Evolutionary conservation across 2,113 vertebrate species (phyloP).

Genomic region (Pygoscelis adeliae): DNA sequence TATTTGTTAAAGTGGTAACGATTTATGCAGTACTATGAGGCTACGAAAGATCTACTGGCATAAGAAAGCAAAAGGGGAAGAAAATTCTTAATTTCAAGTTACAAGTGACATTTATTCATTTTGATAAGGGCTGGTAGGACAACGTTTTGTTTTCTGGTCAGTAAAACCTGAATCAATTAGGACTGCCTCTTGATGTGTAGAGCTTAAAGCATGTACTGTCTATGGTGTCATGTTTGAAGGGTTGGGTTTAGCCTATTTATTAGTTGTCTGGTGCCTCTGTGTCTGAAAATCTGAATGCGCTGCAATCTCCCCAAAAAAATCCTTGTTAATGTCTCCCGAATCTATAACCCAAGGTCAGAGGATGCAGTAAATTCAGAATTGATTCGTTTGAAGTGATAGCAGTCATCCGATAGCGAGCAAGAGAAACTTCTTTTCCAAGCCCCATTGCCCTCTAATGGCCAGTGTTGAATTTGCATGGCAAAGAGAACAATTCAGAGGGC

Average conservation of each 20-base stretch:
- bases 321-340: neutral
- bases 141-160: fast-evolving
- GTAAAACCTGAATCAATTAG: neutral
- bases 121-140: neutral
- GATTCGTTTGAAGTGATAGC: neutral
- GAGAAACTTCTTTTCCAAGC: neutral
- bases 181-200: neutral
- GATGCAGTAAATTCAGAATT: neutral
- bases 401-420: neutral
- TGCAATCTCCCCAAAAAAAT: neutral
- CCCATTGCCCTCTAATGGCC: constrained; percentile 29
- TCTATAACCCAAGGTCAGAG: constrained; percentile 1
- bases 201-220: neutral
- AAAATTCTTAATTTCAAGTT: neutral
- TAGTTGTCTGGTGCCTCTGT: constrained; percentile 27
- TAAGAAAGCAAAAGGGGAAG: neutral
- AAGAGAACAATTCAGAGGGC: fast-evolving
- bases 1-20: neutral
- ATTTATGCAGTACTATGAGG: neutral
- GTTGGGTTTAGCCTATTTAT: neutral
- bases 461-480: neutral
- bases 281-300: neutral
- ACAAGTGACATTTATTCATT: neutral
- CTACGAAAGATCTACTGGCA: neutral
- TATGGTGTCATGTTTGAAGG: neutral